A percentile compares a stretch with the other conserved stretches of the same genome.
These are phyloP conservation scores for Microdon myrmicae DNA, from an alignment of 2,888 invertebrate genomes.

Conservation along the genomic window DNA sequence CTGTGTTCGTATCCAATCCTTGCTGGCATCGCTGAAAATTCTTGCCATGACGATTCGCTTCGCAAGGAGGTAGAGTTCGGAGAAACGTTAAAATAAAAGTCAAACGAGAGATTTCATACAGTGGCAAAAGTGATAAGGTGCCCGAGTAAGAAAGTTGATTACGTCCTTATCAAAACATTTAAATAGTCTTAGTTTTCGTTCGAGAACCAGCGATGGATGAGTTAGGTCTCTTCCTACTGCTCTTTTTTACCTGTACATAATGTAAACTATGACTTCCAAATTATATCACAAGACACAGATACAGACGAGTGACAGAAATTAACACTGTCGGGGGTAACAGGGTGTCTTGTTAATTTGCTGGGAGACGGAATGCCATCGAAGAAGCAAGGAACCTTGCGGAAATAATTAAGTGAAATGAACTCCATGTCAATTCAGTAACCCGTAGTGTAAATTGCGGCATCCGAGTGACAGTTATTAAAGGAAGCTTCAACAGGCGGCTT, in stretches of 20 bases:
- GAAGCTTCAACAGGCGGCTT: conserved; percentile 34
- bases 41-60: conserved; percentile 12
- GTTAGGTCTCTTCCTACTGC: conserved; percentile 24
- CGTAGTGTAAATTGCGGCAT: conserved; percentile 39
- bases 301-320: too few relatives aligned
- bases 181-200: conserved; percentile 39
- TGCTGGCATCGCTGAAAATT: conserved; percentile 23
- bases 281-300: too few relatives aligned
- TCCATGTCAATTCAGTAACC: conserved; percentile 47
- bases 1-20: conserved; percentile 30
- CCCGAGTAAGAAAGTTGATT: conserved; percentile 36
- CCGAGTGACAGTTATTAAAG: conserved; percentile 32
- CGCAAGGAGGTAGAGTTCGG: not conserved
- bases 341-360: conserved; percentile 32
- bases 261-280: too few relatives aligned
- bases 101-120: conserved; percentile 6
- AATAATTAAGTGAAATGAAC: conserved; percentile 50
- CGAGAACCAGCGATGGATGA: conserved; percentile 43
- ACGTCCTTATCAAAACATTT: conserved; percentile 51
- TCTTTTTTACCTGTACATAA: too few relatives aligned
- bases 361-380: not conserved
- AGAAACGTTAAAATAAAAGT: not conserved
- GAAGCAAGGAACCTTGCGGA: conserved; percentile 24
- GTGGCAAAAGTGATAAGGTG: conserved; percentile 1
- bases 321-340: not conserved